Evolutionary conservation across 35 echinoderm and acorn worm species (phyloP), one percentile per base, ranked within the genome.

Genomic region (Heliocidaris erythrogramma): DNA sequence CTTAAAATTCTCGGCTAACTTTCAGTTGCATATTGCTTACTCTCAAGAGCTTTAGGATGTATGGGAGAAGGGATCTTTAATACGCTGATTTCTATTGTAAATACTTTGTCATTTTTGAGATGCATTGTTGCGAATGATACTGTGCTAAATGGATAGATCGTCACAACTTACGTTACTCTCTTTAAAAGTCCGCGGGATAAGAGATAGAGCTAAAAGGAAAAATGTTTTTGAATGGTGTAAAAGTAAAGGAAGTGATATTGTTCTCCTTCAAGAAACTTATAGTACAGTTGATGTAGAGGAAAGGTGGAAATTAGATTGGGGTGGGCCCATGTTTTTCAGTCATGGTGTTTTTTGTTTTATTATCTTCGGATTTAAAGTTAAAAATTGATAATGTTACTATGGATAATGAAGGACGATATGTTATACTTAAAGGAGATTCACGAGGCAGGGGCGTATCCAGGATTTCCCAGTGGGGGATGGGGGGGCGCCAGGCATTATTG

Each of bases 271-370:
- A 88, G 86, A 88, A 88, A 88, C 13, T 88, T 88, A 88, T 88
- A 88, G 86, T 88, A 88, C 86, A 24, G 86, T 88, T 88, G 86
- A 88, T 88, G 86, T 88, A 88, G 86, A 88, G 86, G 86, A 31
- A 16, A 88, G 86, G 86, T 88, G 86, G 86, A 88, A 30, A 13
- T 9, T 32, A 88, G 86, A 88, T 13, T 88, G 86, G 86, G 86
- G 30, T 88, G 86, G 86, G 9, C 31, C 86, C 13, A 88, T 88
- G 86, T 88, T 88, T 88, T 88, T 88, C 31, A 88, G 86, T 30
- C 86, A 88, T 88, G 86, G 86, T 24, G 10, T 30, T 32, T 32
- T 30, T 24, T 10, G 31, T 88, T 16, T 88, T 13, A 88, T 10
- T 9, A n/a, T n/a, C n/a, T n/a, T n/a, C n/a, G n/a, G n/a, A n/a